Base-by-base conservation (phyloP, 2,888 invertebrate genomes). In the Mythimna vitellina region DNA sequence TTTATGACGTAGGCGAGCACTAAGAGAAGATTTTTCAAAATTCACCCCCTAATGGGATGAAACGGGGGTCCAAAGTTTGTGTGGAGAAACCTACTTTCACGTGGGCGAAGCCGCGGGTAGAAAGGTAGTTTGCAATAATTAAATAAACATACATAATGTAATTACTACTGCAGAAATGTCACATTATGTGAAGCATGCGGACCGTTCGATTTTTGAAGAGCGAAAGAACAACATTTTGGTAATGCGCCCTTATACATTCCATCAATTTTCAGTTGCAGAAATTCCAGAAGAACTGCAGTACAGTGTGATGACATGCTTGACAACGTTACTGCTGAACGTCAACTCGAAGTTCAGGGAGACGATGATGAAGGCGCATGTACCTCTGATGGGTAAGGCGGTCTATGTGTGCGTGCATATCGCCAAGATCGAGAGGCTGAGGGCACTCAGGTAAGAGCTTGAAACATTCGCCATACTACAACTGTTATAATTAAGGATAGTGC, bases 211-310 rank as follows among this genome's bases (percentile, higher is more conserved):
- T 9, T 35, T 35, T 9, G 35, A 35, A 35, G 38, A 9, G 9
- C 8, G 35, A 42, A 14, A 42, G 42, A 42, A 42, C 0, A 12
- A 10, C 0, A 12, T 17, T 17, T 46, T 46, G 6, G 3, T 6
- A 57, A 1, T 9, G 3, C 14, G 17, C 29, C 7, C 25, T 49
- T 17, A 57, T 25, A 72, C 22, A 42, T 49, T 14, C 38, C 42
- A 4, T 12, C 3, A 9, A 20, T 49, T 73, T 84, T 61, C 87
- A 97, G 97, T 97, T 84, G 95, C 97, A 58, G 90, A 93, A 20
- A 93, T 95, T 8, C 94, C 97, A 0, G 98, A 98, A 89, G 98
- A 98, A 88, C 92, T 97, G 49, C 97, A 97, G 89, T 92, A 97
- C 78, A 94, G 93, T 83, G 96, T 97, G 51, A 92, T 97, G 81